Evolutionary conservation across 2,888 invertebrate species (phyloP).

Genomic region (Mythimna pallens): DNA sequence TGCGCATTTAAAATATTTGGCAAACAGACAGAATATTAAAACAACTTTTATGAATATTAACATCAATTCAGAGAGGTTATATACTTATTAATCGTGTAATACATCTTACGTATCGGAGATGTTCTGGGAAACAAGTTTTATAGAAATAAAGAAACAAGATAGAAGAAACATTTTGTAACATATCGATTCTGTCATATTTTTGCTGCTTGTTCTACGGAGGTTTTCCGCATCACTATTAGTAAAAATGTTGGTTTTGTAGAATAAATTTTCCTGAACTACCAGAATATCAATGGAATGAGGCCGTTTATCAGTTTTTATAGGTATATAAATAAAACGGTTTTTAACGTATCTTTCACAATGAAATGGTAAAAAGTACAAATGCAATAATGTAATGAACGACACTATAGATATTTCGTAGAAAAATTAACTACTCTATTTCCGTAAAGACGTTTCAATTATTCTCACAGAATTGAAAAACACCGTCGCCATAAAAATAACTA

Average conservation of each 20-base stretch:
- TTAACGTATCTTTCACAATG: background rate
- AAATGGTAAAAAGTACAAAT: background rate
- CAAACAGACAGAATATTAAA: slow-evolving; percentile 36
- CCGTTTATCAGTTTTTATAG: background rate
- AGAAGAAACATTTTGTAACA: background rate
- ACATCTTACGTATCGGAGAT: slow-evolving; percentile 12
- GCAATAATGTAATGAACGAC: background rate
- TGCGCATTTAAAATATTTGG: background rate
- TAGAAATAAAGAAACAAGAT: background rate
- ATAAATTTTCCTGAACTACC: background rate
- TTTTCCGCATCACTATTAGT: background rate
- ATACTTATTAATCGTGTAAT: slow-evolving; percentile 45
- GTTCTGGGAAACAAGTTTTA: too few relatives aligned
- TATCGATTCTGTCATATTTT: background rate
- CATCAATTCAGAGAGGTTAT: slow-evolving; percentile 29
- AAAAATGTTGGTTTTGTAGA: background rate
- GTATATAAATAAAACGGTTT: background rate
- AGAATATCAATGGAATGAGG: background rate
- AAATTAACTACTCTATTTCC: slow-evolving; percentile 27
- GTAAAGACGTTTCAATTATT: slow-evolving; percentile 10
- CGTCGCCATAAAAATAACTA: slow-evolving; percentile 49
- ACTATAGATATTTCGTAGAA: slow-evolving; percentile 1
- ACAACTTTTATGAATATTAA: slow-evolving; percentile 51
- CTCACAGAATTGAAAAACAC: slow-evolving; percentile 36
- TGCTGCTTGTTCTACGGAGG: background rate